Percentiles rank a stretch among this genome's conserved stretches.
These are phyloP conservation scores for Drosophila kepulauana DNA, from an alignment of 1,140 invertebrate genomes.

Conservation along the genomic window DNA sequence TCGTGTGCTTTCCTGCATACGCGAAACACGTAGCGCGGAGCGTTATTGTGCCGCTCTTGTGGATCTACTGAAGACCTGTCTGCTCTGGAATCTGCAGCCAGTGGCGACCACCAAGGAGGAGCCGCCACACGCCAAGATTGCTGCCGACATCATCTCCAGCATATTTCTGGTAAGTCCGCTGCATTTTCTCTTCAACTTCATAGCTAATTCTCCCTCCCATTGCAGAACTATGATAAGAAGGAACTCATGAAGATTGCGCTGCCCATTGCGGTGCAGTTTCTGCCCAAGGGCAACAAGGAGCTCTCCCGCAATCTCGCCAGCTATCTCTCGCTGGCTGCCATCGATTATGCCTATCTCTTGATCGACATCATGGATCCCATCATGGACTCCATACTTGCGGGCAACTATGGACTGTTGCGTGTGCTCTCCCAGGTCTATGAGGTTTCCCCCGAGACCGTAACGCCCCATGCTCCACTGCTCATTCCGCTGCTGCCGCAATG, in stretches of 20 bases:
- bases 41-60: constrained; percentile 93
- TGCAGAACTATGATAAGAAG: constrained; percentile 92
- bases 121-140: constrained; percentile 97
- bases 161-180: constrained; percentile 92
- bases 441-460: constrained; percentile 93
- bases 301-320: constrained; percentile 95
- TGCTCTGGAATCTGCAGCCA: constrained; percentile 94
- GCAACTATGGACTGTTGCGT: constrained; percentile 92
- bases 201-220: neutral
- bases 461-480: constrained; percentile 93
- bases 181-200: constrained; percentile 40
- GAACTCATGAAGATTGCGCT: constrained; percentile 95
- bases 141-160: constrained; percentile 96
- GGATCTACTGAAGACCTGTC: constrained; percentile 92
- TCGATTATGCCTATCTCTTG: constrained; percentile 94
- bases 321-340: constrained; percentile 96
- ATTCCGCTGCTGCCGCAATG: constrained; percentile 92
- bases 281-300: constrained; percentile 95
- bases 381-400: constrained; percentile 94
- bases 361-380: constrained; percentile 94
- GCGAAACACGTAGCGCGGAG: constrained; percentile 95
- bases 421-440: constrained; percentile 95
- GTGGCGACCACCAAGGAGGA: constrained; percentile 91
- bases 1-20: constrained; percentile 94
- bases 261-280: constrained; percentile 95